phyloP scores from a whole-genome alignment of 2,888 invertebrate species.

The Xestia ashworthii region DNA sequence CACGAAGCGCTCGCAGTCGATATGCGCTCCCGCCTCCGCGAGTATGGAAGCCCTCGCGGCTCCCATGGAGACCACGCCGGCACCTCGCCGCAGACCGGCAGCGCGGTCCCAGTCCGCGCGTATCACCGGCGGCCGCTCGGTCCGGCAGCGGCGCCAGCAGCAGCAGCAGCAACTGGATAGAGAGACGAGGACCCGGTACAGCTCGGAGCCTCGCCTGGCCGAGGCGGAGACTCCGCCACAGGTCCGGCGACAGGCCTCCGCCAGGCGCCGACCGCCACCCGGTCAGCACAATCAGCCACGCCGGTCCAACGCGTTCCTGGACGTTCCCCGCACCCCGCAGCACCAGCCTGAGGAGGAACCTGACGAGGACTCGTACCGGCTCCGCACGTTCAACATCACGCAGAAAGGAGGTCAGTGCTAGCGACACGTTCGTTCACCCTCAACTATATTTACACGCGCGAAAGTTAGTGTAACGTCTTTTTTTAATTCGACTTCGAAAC shows the following conservation, averaged over 20 bases:
- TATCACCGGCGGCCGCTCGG: constrained; percentile 92
- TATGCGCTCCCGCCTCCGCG: constrained; percentile 93
- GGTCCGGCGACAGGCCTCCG: constrained; percentile 92
- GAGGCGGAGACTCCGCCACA: constrained; percentile 93
- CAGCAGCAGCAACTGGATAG: constrained; percentile 87
- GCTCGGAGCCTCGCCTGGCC: constrained; percentile 92
- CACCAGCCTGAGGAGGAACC: constrained; percentile 91
- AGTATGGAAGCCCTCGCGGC: constrained; percentile 92
- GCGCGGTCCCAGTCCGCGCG: constrained; percentile 94
- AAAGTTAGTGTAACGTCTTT: constrained; percentile 79
- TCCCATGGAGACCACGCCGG: constrained; percentile 90
- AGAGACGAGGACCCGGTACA: constrained; percentile 91
- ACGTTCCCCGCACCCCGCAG: constrained; percentile 90
- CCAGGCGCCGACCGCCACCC: constrained; percentile 89
- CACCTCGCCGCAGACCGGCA: constrained; percentile 92
- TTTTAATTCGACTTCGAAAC: constrained; percentile 78
- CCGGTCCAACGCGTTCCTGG: constrained; percentile 93
- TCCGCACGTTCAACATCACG: constrained; percentile 98
- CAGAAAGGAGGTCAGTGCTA: constrained; percentile 95
- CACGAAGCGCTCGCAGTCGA: constrained; percentile 94
- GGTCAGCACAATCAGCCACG: constrained; percentile 88
- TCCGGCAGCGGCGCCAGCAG: constrained; percentile 85
- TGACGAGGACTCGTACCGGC: constrained; percentile 96
- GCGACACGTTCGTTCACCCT: constrained; percentile 83
- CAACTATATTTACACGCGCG: constrained; percentile 79